Evolutionary conservation across 2,888 invertebrate genomes (phyloP), one percentile per base, ranked within the genome.

Genomic region (Chaetogeoica ovagalla): DNA sequence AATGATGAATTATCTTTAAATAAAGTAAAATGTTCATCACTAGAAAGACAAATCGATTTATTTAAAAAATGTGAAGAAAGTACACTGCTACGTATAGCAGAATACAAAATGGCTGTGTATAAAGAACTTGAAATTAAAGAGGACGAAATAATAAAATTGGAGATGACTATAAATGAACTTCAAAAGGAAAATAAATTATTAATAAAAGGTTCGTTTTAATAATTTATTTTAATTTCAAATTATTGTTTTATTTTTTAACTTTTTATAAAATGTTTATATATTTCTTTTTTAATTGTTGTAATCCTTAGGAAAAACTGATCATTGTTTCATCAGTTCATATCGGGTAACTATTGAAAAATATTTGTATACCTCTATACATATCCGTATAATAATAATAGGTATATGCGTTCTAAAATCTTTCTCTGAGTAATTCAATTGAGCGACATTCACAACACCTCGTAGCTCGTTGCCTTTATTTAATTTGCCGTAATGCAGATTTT

Each of bases 91-190:
- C 90, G 91, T 0, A 85, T 94, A 82, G 95, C 96, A 30, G 93
- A 94, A 87, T 93, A 93, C 83, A 95, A 95, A 87, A 89, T 93
- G 82, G 92, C 93, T 76, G 92, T 94, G 85, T 93, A 94, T 86
- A 91, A 91, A 82, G 94, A 94, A 85, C 87, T 95, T 83, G 92
- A 92, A 85, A 89, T 88, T 82, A 92, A 92, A 85, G 92, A 92
- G 86, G 73, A 75, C 52, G 81, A 83, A 81, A 83, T 83, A 43
- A 81, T 82, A 77, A 83, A 74, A 59, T 76, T 83, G 48, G 79
- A 83, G 71, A 81, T 82, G 68, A 72, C 66, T 48, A 79, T 82
- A 30, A 55, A 69, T 62, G 82, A 82, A 62, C 69, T 81, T 21
- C 74, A 82, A 72, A 83, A 82, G 81, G 81, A 82, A 81, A 81